Percentiles rank a stretch among this genome's conserved stretches.
Conservation (phyloP, 2,797 vertebrate species). For the Rhabdophis nuchalis region DNA sequence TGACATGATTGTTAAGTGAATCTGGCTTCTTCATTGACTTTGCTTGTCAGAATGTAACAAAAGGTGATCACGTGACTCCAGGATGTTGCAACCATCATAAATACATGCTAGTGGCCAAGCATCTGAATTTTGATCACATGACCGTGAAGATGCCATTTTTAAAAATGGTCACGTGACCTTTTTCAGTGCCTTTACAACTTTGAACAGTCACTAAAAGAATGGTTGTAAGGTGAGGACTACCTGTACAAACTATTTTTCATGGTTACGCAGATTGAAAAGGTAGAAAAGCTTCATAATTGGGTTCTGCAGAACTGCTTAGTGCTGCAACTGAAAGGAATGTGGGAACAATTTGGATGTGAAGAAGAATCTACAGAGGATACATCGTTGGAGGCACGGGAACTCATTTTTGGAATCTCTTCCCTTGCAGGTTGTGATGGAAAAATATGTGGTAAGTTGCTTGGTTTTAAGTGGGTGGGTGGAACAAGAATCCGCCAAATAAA, state of each 20-base stretch:
- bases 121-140: background rate
- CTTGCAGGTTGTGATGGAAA: conserved; percentile 7
- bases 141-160: background rate
- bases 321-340: background rate
- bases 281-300: background rate
- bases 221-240: background rate
- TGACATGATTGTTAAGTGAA: background rate
- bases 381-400: background rate
- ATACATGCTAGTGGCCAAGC: background rate
- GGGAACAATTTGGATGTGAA: background rate
- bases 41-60: background rate
- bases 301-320: background rate
- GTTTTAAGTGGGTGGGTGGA: background rate
- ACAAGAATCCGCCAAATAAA: background rate
- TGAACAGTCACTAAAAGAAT: background rate
- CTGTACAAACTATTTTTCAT: background rate
- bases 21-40: background rate
- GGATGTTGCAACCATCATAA: background rate
- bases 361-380: background rate
- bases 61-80: background rate
- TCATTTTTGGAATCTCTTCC: background rate
- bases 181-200: background rate
- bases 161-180: background rate
- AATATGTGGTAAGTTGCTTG: conserved; percentile 4
- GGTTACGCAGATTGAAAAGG: background rate